Conservation (phyloP, 2,888 invertebrate genomes). For the Orthonevra nobilis region DNA sequence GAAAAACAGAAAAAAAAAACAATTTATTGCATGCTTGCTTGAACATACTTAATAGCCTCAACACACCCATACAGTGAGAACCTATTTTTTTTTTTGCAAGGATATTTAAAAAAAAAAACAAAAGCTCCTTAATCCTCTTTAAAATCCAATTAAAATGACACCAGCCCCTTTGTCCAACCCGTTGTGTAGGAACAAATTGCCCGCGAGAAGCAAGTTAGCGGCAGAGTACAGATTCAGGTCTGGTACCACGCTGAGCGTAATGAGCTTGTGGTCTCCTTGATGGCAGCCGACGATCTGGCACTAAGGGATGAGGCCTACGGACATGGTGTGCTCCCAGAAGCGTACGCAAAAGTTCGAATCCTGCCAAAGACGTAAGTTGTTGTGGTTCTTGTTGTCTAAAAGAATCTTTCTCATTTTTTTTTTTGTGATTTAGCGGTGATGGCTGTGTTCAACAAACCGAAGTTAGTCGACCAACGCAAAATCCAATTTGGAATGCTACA, state of each 20-base stretch:
- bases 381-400: no score
- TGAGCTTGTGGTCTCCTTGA: constrained; percentile 91
- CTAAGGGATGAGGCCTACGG: constrained; percentile 88
- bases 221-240: constrained; percentile 92
- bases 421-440: constrained; percentile 82
- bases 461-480: constrained; percentile 91
- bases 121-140: constrained; percentile 44
- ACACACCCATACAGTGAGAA: constrained; percentile 15
- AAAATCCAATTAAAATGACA: constrained; percentile 51
- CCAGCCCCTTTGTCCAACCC: constrained; percentile 39
- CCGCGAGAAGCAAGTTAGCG: constrained; percentile 88
- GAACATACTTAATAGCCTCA: constrained; percentile 4
- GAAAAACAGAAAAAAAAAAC: neutral
- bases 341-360: constrained; percentile 90
- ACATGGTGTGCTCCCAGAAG: constrained; percentile 89
- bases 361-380: constrained; percentile 88
- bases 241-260: constrained; percentile 92
- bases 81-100: neutral
- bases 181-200: constrained; percentile 85
- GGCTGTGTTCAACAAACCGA: constrained; percentile 90
- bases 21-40: constrained; percentile 53
- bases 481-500: constrained; percentile 96
- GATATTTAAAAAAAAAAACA: neutral
- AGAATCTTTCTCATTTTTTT: neutral
- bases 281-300: constrained; percentile 92